Percentiles rank a stretch among this genome's conserved stretches.
Evolutionary conservation across 2,797 vertebrate species (phyloP).

Genomic region (Poeciliopsis gracilis): DNA sequence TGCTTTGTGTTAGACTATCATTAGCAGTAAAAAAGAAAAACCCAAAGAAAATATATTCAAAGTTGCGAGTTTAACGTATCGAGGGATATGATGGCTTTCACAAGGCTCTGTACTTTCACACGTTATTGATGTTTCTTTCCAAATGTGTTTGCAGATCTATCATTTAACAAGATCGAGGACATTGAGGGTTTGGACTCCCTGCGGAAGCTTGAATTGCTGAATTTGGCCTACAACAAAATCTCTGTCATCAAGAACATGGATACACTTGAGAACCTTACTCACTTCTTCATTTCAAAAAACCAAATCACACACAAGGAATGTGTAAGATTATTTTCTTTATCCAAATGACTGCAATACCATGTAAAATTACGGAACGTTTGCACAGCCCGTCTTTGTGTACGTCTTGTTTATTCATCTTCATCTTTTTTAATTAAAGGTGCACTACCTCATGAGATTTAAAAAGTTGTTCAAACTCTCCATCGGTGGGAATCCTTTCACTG

Average conservation of each 20-base stretch:
- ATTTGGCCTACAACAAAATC: conserved; percentile 89
- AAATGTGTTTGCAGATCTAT: conserved; percentile 84
- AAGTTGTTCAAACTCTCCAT: conserved; percentile 82
- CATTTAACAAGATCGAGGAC: conserved; percentile 91
- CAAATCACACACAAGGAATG: conserved; percentile 79
- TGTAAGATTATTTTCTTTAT: conserved; percentile 65
- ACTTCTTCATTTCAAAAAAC: conserved; percentile 89
- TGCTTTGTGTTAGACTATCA: background rate
- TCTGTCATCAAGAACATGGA: conserved; percentile 89
- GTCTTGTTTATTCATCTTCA: conserved; percentile 25
- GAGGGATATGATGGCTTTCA: background rate
- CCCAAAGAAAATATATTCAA: background rate
- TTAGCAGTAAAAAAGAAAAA: background rate
- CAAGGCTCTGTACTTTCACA: background rate
- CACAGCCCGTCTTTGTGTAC: background rate
- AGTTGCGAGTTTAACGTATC: background rate
- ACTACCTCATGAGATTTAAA: conserved; percentile 86
- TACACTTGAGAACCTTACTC: conserved; percentile 81
- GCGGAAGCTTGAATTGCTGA: conserved; percentile 87
- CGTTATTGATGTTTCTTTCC: background rate
- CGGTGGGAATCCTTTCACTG: conserved; percentile 84
- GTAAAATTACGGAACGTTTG: background rate
- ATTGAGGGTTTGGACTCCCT: conserved; percentile 89
- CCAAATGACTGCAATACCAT: background rate
- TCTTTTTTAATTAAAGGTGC: conserved; percentile 73